Base-by-base conservation (phyloP, 2,888 invertebrate species). In the Xestia sexstrigata region DNA sequence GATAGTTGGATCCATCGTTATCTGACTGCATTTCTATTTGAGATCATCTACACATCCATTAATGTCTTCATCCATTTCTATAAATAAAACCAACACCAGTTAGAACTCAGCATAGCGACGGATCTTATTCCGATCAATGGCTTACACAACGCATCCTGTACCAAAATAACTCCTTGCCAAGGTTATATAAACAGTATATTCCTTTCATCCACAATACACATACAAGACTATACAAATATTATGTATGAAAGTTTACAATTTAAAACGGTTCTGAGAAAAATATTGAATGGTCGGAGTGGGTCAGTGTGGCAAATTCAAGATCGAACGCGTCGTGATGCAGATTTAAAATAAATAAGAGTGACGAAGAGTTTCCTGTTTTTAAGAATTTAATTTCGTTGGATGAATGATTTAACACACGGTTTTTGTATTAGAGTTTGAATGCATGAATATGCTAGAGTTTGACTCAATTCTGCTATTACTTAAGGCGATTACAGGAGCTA, bases 81-180 rank as follows among this genome's bases (percentile, higher is more conserved):
- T 55, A 47, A 69, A 62, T 69, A 78, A 23, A 62, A 30, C 15
- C 23, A n/a, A 60, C 68, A 42, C 42, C 42, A 62, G 62, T 69
- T 42, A 23, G 5, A 35, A 30, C 8, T 20, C 35, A 42, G 70
- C 76, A 66, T 73, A 62, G 58, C 66, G 76, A 80, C 72, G 2
- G 55, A 42, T 78, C 39, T 13, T 26, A 60, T 55, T 63, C n/a
- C 42, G 20, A 72, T 70, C 69, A n/a, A 42, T 15, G 58, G 81
- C 71, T 72, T 66, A 84, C 35, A 81, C n/a, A 81, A 62, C 45
- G 66, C 71, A 83, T 84, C 84, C 83, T 83, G 74, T 5, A 73
- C 68, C 20, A 6, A 80, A 80, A 84, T 83, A 84, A 60, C 35
- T n/a, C 42, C n/a, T 0, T 2, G 0, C 23, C 83, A 83, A 83